Evolutionary conservation across 2,113 vertebrate genomes (phyloP), one percentile per base, ranked within the genome.

Genomic region (Python bivittatus): DNA sequence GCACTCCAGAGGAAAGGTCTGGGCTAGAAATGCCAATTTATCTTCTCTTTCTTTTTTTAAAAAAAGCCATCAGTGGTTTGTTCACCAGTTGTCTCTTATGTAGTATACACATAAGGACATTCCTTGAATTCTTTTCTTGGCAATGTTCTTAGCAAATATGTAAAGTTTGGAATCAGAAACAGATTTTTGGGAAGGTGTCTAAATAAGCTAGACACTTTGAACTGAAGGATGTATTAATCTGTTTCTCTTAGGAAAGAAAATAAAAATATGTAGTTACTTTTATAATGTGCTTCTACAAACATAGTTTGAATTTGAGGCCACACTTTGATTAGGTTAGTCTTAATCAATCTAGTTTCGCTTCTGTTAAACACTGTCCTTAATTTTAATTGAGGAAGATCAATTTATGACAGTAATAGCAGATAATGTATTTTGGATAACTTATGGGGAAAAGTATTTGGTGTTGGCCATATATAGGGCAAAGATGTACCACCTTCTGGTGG

Each of bases 91-190:
- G 98, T 97, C 97, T 97, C 2, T 0, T 95, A 91, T 94, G 93
- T 97, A 96, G 94, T 96, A 92, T 96, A 85, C 54, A 52, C 91
- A 90, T 96, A 95, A 94, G 94, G 95, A 95, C 97, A 98, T 98
- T 98, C 97, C 93, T 97, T 93, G 94, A 95, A 98, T 98, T 97
- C 97, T 96, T 97, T 97, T 97, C 96, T 95, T 97, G 97, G 96
- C 96, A 96, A 85, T 92, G 88, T 96, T 97, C 96, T 95, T 58
- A 92, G 96, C 96, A 96, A 96, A 96, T 96, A 95, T 68, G 95
- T 96, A 95, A 5, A 97, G 96, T 97, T 96, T 96, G 95, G 97
- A 98, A 98, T 97, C 95, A 97, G 97, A 97, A 98, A 96, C 98
- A 98, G 97, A 98, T 97, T 97, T 97, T 94, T 88, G 22, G 11